phyloP scores from a whole-genome alignment of 2,888 invertebrate genomes.

The Cheilosia grossa region DNA sequence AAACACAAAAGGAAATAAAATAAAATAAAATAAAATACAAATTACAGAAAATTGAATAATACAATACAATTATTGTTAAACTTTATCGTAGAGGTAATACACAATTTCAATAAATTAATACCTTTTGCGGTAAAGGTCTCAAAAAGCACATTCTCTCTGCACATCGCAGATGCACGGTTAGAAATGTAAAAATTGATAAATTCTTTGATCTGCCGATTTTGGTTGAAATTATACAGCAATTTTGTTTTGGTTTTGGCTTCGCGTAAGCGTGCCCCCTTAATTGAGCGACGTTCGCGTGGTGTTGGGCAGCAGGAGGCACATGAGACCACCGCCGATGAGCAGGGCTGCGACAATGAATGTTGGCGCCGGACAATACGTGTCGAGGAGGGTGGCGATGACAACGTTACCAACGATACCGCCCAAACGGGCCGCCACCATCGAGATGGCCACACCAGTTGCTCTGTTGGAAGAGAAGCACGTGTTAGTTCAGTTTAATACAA shows the following conservation, averaged over 20 bases:
- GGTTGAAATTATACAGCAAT: slow-evolving; percentile 21
- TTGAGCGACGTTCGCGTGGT: slow-evolving; percentile 90
- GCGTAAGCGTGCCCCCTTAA: slow-evolving; percentile 73
- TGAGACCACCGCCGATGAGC: slow-evolving; percentile 93
- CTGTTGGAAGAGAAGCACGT: slow-evolving; percentile 82
- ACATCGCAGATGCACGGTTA: slow-evolving; percentile 8
- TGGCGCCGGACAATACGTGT: slow-evolving; percentile 95
- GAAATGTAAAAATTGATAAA: slow-evolving; percentile 63
- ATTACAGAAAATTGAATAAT: slow-evolving; percentile 45
- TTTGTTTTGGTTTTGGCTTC: background rate
- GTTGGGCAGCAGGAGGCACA: slow-evolving; percentile 94
- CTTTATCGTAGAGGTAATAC: slow-evolving; percentile 72
- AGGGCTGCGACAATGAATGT: slow-evolving; percentile 95
- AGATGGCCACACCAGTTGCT: slow-evolving; percentile 95
- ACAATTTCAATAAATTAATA: slow-evolving; percentile 74
- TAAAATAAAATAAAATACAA: slow-evolving; percentile 35
- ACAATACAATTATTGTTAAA: slow-evolving; percentile 63
- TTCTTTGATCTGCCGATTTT: slow-evolving; percentile 68
- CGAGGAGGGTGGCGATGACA: slow-evolving; percentile 93
- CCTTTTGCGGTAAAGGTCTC: slow-evolving; percentile 65
- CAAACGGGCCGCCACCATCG: slow-evolving; percentile 94
- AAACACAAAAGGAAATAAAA: slow-evolving; percentile 34
- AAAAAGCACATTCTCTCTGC: slow-evolving; percentile 29
- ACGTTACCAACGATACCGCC: slow-evolving; percentile 91
- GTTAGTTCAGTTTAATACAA: background rate